phyloP scores from a whole-genome alignment of 2,113 vertebrate genomes.

The Actenoides hombroni region DNA sequence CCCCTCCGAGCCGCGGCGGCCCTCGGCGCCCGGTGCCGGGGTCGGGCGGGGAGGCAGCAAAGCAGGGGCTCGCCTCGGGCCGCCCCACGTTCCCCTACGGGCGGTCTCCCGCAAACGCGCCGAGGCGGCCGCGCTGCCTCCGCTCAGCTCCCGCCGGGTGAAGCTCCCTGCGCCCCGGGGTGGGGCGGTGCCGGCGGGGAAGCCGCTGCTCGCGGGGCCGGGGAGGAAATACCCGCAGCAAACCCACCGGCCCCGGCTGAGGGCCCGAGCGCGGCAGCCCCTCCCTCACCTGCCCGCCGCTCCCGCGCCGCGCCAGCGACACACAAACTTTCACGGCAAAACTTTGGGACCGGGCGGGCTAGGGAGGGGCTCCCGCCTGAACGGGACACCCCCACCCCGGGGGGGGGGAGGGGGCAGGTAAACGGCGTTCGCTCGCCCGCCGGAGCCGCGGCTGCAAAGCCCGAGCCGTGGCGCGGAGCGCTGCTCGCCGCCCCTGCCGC shows the following conservation, averaged over 20 bases:
- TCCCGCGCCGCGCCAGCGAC: not conserved
- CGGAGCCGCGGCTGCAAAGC: accelerated
- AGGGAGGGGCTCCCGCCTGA: not conserved
- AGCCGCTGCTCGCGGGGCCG: not conserved
- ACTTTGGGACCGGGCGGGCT: not conserved
- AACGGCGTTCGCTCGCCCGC: accelerated
- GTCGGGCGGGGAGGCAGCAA: not conserved
- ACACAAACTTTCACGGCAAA: not conserved
- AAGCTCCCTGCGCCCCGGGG: not conserved
- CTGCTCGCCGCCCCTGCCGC: not conserved
- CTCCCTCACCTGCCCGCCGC: not conserved
- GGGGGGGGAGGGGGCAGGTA: not conserved
- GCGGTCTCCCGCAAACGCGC: not conserved
- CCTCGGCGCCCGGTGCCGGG: not conserved
- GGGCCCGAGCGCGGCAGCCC: not conserved
- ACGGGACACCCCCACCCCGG: not conserved
- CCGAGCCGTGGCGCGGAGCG: not conserved
- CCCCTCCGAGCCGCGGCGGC: not conserved
- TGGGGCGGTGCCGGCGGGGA: not conserved
- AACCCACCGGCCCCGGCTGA: not conserved
- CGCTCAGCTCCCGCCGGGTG: not conserved
- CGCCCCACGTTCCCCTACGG: no score
- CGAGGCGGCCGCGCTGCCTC: not conserved
- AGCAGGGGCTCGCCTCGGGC: not conserved
- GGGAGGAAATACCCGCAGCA: not conserved